A percentile compares a stretch with the other conserved stretches of the same genome.
phyloP scores from a whole-genome alignment of 2,113 vertebrate genomes.

The Sander vitreus region DNA sequence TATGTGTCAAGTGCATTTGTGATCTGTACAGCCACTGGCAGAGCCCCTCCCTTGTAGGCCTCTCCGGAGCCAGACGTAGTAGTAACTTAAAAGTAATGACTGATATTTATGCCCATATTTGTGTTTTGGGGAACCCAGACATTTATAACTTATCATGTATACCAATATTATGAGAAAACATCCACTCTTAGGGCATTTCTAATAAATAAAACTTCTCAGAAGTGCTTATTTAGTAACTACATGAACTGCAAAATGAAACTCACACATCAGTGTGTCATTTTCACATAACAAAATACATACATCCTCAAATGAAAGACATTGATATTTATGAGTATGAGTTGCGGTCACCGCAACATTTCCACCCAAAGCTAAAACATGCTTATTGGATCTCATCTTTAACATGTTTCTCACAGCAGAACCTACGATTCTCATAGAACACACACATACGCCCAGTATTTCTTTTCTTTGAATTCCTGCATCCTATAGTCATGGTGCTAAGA shows the following conservation, averaged over 20 bases:
- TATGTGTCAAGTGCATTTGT: too few species aligned
- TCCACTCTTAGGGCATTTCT: neutral
- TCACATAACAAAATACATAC: neutral
- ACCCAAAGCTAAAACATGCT: neutral
- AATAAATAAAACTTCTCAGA: neutral
- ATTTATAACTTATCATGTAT: too few species aligned
- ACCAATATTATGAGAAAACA: too few species aligned
- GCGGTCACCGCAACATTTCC: neutral
- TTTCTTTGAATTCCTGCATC: neutral
- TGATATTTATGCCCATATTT: too few species aligned
- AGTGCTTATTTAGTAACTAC: neutral
- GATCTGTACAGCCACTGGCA: too few species aligned
- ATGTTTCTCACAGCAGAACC: neutral
- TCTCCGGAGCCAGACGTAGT: too few species aligned
- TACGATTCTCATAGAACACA: neutral
- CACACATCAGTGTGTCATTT: too few species aligned
- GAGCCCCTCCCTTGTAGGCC: too few species aligned
- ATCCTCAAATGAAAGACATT: neutral
- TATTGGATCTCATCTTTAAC: neutral
- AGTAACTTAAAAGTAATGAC: too few species aligned
- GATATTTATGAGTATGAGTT: too few species aligned
- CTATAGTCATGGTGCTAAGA: neutral
- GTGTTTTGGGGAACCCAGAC: too few species aligned
- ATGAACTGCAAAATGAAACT: neutral
- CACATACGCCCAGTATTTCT: neutral